These are phyloP conservation scores for Chaetoderma sp. DNA, from an alignment of 2,888 invertebrate genomes.

Conservation along the genomic window DNA sequence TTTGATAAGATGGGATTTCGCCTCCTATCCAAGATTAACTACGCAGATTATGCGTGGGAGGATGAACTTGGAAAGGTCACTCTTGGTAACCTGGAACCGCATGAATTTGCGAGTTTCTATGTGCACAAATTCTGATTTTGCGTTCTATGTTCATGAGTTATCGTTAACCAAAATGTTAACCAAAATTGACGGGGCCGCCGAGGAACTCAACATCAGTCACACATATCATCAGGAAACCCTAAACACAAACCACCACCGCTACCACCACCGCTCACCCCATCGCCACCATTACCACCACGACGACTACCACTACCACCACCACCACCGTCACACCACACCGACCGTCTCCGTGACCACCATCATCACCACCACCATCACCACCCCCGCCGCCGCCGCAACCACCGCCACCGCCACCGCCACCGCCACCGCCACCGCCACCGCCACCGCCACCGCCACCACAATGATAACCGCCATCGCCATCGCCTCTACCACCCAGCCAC, in stretches of 20 bases:
- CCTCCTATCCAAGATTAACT: no score
- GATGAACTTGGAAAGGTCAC: no score
- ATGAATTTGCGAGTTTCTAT: no score
- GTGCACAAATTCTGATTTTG: no score
- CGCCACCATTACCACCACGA: neutral
- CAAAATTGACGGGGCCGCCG: no score
- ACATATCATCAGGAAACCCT: neutral
- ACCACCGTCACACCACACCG: neutral
- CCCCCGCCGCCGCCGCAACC: neutral
- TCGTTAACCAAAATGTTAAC: no score
- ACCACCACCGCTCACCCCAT: neutral
- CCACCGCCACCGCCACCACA: neutral
- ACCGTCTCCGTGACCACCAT: neutral
- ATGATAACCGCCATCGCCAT: neutral
- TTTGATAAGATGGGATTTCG: no score
- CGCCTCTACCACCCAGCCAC: neutral
- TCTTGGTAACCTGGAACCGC: no score
- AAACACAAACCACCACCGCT: neutral
- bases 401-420: neutral
- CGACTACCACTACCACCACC: neutral
- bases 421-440: neutral
- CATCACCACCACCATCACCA: neutral
- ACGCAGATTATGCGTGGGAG: no score
- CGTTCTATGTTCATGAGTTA: no score
- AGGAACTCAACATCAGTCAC: no score